phyloP scores from a whole-genome alignment of 2,888 invertebrate genomes.

The Platynereis dumerilii region DNA sequence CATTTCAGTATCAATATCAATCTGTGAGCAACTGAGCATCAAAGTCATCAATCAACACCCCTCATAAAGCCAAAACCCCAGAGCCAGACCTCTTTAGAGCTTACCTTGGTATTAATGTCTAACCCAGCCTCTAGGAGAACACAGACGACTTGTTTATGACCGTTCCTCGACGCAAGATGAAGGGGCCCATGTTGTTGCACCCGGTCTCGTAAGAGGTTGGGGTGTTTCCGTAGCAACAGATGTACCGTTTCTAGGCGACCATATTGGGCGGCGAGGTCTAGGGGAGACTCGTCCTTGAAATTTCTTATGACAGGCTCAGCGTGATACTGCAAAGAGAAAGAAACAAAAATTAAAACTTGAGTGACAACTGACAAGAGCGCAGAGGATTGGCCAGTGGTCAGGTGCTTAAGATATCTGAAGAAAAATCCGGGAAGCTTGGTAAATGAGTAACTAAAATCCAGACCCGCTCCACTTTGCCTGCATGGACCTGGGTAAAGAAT shows the following conservation, averaged over 20 bases:
- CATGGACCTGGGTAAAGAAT: no score
- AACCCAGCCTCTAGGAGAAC: slow-evolving; percentile 84
- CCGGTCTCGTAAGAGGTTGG: slow-evolving; percentile 77
- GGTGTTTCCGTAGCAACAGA: slow-evolving; percentile 76
- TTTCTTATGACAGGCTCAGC: slow-evolving; percentile 90
- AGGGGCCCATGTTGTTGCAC: slow-evolving; percentile 81
- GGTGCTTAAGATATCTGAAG: no score
- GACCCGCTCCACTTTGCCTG: no score
- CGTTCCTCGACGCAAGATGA: slow-evolving; percentile 92
- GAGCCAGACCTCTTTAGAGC: no score
- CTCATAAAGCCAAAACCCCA: no score
- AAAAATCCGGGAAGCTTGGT: no score
- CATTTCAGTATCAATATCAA: no score
- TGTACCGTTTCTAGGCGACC: slow-evolving; percentile 79
- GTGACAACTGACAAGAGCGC: neutral
- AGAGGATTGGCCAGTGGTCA: neutral
- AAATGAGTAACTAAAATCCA: no score
- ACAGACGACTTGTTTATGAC: slow-evolving; percentile 75
- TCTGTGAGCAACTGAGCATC: no score
- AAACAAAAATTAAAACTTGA: no score
- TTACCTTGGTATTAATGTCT: slow-evolving; percentile 74
- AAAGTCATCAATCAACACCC: no score
- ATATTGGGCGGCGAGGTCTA: slow-evolving; percentile 90
- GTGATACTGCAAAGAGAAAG: slow-evolving; percentile 68
- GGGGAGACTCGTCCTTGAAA: slow-evolving; percentile 85